These are phyloP conservation scores for Atherinomorus stipes DNA, from an alignment of 2,113 vertebrate genomes.

Conservation along the genomic window DNA sequence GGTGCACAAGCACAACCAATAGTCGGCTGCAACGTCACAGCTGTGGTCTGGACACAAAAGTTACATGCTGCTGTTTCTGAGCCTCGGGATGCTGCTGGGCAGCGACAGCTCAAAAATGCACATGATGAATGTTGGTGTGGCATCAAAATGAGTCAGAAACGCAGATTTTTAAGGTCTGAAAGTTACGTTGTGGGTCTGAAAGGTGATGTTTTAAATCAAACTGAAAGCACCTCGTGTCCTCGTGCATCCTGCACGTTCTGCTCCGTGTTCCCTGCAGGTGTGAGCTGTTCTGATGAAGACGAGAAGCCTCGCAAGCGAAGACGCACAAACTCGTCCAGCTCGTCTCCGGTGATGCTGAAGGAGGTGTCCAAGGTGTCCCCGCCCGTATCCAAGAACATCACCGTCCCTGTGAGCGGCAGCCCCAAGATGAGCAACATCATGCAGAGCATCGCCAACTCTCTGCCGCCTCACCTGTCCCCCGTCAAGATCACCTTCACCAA, in stretches of 20 bases:
- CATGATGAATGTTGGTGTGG: too few relatives aligned
- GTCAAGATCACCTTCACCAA: conserved; percentile 99
- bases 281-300: conserved; percentile 97
- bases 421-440: conserved; percentile 99
- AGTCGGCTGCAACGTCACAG: too few relatives aligned
- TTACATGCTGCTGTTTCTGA: too few relatives aligned
- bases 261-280: conserved; percentile 79
- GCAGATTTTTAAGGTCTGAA: too few relatives aligned
- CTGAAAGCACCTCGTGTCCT: not conserved
- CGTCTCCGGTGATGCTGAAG: conserved; percentile 95
- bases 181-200: too few relatives aligned
- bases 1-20: too few relatives aligned
- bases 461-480: conserved; percentile 97
- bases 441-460: conserved; percentile 99
- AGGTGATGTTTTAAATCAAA: too few relatives aligned
- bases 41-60: too few relatives aligned
- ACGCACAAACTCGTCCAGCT: conserved; percentile 95
- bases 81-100: too few relatives aligned
- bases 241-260: not conserved
- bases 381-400: conserved; percentile 92
- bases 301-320: conserved; percentile 98
- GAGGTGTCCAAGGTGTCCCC: conserved; percentile 91
- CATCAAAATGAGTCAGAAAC: too few relatives aligned
- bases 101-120: too few relatives aligned
- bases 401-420: conserved; percentile 92